Evolutionary conservation across 2,113 vertebrate species (phyloP), one percentile per base, ranked within the genome.

Genomic region (Channa maculata): DNA sequence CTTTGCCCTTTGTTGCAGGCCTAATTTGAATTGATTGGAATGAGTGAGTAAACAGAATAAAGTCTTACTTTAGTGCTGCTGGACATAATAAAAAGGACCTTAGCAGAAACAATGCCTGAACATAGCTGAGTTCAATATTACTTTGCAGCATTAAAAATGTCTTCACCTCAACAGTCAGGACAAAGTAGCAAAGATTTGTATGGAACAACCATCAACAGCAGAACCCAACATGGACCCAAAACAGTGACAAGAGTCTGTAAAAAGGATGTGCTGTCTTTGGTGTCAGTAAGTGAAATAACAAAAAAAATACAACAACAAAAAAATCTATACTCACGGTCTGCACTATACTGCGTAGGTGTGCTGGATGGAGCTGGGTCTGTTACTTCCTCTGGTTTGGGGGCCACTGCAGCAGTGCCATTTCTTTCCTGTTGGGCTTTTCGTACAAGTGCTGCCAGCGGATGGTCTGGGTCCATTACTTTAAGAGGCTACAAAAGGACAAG

Each of bases 391-490:
- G 92, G 89, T 0, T 92, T 79, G 0, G 94, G 3, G 3, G 88
- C 91, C 0, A 94, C 76, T 33, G 85, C 15, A 3, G 75, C 76
- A 0, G 94, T 89, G 4, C 94, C 96, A 49, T 96, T 97, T 77
- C 95, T 96, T 82, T 98, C 97, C 33, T 93, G 94, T 50, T 94
- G 92, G 0, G 96, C 96, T 93, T 97, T 99, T 24, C 95, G 94
- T 55, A 99, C 96, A 49, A 99, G 95, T 0, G 92, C 96, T 46
- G 97, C 97, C 34, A 99, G 91, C 0, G 98, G 98, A 70, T 99
- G 98, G 91, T 99, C 97, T 0, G 98, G 98, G 74, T 99, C 98
- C 75, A 99, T 97, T 4, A 99, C 96, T 82, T 96, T 96, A 59
- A 99, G 86, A 79, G 98, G 98, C 98, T 99, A 78, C 15, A 77